Conservation (phyloP, 2,888 invertebrate genomes). For the Sialis fuliginosa region DNA sequence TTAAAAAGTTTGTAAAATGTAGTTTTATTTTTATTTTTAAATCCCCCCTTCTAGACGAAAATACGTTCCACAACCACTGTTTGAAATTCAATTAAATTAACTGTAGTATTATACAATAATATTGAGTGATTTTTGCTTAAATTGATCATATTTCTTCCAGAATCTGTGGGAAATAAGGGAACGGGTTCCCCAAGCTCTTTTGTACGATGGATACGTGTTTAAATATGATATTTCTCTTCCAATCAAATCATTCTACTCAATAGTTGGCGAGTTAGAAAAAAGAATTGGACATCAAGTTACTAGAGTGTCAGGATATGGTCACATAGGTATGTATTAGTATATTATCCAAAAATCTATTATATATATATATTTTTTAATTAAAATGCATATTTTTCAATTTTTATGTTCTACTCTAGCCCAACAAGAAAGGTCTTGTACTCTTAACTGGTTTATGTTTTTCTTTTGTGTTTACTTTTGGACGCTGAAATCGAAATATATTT, state of each 20-base stretch:
- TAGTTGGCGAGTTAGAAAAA: constrained; percentile 53
- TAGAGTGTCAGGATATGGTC: constrained; percentile 77
- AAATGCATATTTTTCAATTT: neutral
- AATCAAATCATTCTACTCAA: constrained; percentile 60
- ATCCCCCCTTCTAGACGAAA: too few relatives aligned
- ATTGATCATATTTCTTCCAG: constrained; percentile 18
- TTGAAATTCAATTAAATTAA: too few relatives aligned
- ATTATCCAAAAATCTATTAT: neutral
- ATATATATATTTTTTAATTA: neutral
- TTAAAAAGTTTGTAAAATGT: too few relatives aligned
- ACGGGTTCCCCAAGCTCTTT: constrained; percentile 57
- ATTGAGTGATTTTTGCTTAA: neutral
- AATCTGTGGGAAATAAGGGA: constrained; percentile 79
- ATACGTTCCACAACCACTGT: too few relatives aligned
- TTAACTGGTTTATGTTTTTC: neutral
- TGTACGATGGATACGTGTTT: constrained; percentile 73
- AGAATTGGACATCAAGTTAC: constrained; percentile 42
- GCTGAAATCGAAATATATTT: too few relatives aligned
- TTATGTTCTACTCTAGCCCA: neutral
- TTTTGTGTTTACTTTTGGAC: neutral
- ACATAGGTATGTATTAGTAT: constrained; percentile 50
- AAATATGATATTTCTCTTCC: constrained; percentile 94
- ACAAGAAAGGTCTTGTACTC: neutral
- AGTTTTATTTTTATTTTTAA: too few relatives aligned
- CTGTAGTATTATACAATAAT: too few relatives aligned